These are phyloP conservation scores for Teleogryllus oceanicus DNA, from an alignment of 2,888 invertebrate genomes.

Conservation along the genomic window DNA sequence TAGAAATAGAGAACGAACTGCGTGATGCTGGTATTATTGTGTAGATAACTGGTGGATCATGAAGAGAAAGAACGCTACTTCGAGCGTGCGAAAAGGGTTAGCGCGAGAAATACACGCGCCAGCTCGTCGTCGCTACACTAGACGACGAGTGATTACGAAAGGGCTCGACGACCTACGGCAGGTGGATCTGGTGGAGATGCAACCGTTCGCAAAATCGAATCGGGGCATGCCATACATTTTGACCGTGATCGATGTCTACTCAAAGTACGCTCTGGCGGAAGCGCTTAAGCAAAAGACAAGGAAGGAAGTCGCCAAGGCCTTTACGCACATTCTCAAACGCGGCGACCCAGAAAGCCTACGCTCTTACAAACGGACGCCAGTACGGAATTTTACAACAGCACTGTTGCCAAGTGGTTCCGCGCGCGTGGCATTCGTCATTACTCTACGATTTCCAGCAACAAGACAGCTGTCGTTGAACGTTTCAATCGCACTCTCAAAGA, in stretches of 20 bases:
- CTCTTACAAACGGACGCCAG: too few relatives aligned
- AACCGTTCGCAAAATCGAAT: background rate
- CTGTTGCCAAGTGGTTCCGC: background rate
- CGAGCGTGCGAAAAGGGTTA: background rate
- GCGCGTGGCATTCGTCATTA: background rate
- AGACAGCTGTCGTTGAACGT: background rate
- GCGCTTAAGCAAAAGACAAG: background rate
- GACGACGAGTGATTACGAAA: background rate
- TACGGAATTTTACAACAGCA: background rate
- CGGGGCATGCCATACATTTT: background rate
- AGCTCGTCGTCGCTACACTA: background rate
- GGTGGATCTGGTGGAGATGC: background rate
- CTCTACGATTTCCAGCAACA: background rate
- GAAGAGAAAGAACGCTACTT: too few relatives aligned
- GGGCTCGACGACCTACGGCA: background rate
- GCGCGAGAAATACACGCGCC: background rate
- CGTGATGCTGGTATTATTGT: too few relatives aligned
- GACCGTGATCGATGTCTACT: background rate
- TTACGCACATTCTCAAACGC: background rate
- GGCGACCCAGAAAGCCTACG: background rate
- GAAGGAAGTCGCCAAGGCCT: background rate
- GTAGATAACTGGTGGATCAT: accelerated
- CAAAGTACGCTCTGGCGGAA: background rate
- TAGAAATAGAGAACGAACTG: too few relatives aligned
- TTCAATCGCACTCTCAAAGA: background rate